phyloP scores from a whole-genome alignment of 2,888 invertebrate species.

The Drosophila fulvimacula region DNA sequence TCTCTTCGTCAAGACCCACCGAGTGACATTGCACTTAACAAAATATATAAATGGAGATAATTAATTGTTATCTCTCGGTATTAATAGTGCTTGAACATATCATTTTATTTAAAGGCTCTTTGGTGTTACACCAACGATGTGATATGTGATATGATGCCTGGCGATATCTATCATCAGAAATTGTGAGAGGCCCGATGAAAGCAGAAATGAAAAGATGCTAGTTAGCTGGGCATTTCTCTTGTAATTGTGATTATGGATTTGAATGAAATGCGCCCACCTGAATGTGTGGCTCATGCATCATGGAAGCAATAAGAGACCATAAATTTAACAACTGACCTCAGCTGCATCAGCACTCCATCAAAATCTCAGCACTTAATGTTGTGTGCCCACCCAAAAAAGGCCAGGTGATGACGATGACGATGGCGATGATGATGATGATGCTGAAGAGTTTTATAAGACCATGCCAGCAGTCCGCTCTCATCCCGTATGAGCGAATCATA shows the following conservation, averaged over 20 bases:
- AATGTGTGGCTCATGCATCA: conserved; percentile 62
- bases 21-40: neutral
- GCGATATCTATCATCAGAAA: conserved; percentile 6
- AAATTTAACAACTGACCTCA: conserved; percentile 66
- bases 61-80: conserved; percentile 8
- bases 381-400: conserved; percentile 75
- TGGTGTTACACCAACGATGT: neutral
- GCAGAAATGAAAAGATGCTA: conserved; percentile 10
- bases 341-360: conserved; percentile 72
- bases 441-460: conserved; percentile 34
- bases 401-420: conserved; percentile 39
- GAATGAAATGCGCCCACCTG: conserved; percentile 64
- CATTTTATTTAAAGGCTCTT: conserved; percentile 4
- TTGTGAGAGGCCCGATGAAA: neutral
- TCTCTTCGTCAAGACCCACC: too few relatives aligned
- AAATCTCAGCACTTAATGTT: conserved; percentile 70
- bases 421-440: conserved; percentile 25
- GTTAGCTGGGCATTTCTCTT: conserved; percentile 39
- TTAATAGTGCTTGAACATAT: neutral
- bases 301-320: conserved; percentile 50
- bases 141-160: conserved; percentile 4
- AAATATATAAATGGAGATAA: neutral
- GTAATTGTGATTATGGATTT: conserved; percentile 53
- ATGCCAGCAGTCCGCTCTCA: conserved; percentile 4
- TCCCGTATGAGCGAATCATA: conserved; percentile 35